Evolutionary conservation across 2,888 invertebrate genomes (phyloP).

Genomic region (Julus scanicus): DNA sequence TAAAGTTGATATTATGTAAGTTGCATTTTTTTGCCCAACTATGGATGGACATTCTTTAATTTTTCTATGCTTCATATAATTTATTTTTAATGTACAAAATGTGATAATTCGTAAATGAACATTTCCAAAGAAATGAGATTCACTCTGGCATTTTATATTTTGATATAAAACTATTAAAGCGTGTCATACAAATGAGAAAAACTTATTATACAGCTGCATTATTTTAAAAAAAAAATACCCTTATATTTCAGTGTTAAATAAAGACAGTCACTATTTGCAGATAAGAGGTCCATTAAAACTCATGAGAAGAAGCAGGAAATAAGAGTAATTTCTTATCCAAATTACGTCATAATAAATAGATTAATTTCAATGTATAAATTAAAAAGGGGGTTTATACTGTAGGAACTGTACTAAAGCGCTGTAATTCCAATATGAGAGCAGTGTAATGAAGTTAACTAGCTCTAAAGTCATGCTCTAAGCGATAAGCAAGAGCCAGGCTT

Average conservation of each 20-base stretch:
- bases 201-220: background rate
- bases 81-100: too few species aligned
- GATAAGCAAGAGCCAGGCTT: background rate
- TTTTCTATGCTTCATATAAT: too few species aligned
- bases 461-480: background rate
- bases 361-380: background rate
- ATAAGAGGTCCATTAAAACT: background rate
- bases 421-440: background rate
- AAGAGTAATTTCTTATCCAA: background rate
- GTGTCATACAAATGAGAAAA: too few species aligned
- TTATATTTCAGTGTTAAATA: background rate
- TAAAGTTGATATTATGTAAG: too few species aligned
- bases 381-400: background rate
- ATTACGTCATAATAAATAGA: background rate
- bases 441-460: background rate
- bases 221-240: too few species aligned
- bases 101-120: too few species aligned
- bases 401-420: background rate
- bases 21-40: too few species aligned
- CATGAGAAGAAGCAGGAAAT: background rate
- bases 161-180: too few species aligned
- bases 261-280: background rate
- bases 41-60: too few species aligned
- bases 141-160: too few species aligned
- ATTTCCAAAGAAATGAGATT: too few species aligned